A percentile compares a stretch with the other conserved stretches of the same genome.
Evolutionary conservation across 2,797 vertebrate genomes (phyloP).

Genomic region (Eurystomus glaucurus): DNA sequence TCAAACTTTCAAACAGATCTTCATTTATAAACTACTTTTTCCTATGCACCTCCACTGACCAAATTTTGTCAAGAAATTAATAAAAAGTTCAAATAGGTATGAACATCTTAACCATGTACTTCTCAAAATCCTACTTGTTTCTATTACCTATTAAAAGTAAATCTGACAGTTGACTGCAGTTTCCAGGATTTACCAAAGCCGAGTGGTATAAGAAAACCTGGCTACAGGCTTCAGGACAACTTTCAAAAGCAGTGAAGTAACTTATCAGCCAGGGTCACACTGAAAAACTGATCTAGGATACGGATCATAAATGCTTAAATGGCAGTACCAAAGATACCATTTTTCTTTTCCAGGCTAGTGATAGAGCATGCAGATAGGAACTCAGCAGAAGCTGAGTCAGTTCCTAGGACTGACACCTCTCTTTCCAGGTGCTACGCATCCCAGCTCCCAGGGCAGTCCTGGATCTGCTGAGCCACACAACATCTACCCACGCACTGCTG

Average conservation of each 20-base stretch:
- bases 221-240: background rate
- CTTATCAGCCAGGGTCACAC: background rate
- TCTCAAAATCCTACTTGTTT: background rate
- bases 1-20: background rate
- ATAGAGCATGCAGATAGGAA: background rate
- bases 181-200: background rate
- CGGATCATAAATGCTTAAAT: fast-evolving
- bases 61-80: background rate
- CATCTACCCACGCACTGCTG: fast-evolving
- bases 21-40: background rate
- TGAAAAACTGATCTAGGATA: background rate
- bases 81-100: background rate
- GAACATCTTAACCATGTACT: background rate
- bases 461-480: background rate
- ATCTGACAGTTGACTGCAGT: background rate
- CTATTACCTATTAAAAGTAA: background rate
- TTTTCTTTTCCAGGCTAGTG: background rate
- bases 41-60: background rate
- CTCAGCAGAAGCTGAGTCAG: background rate
- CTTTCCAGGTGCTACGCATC: fast-evolving
- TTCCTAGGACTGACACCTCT: background rate
- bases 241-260: background rate
- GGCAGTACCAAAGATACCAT: background rate
- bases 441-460: fast-evolving
- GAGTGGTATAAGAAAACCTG: background rate